Base-by-base conservation (phyloP, 2,797 vertebrate genomes). In the Sarcophilus harrisii region DNA sequence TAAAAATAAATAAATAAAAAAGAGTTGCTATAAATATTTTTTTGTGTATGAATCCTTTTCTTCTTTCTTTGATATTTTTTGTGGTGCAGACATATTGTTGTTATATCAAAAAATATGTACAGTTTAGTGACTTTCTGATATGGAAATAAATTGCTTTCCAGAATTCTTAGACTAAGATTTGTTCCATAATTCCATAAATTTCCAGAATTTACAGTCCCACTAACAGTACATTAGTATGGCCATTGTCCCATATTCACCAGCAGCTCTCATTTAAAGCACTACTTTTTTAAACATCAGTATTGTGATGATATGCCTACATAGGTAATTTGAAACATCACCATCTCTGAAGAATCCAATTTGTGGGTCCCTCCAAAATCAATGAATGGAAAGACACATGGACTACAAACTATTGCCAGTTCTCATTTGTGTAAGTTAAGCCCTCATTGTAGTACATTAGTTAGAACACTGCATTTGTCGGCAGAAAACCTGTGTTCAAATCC, bases 401-500 rank as follows among this genome's bases (percentile, higher is more conserved):
- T 73, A 38, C 5, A 73, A n/a, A 38, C 21, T 6, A 73, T 73
- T n/a, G 21, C n/a, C n/a, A 38, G 6, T 73, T 14, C 6, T n/a
- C 5, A 21, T 73, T n/a, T 18, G 32, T n/a, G 5, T 5, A 38
- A 73, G 14, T 73, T 5, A 73, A 73, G 32, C 32, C 66, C 4
- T 66, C 60, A 32, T 16, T 66, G 30, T 66, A 66, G 28, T 32
- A 32, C 32, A 32, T 66, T 66, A n/a, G 60, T 66, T 30, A 91
- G 38, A 93, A 57, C 4, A 29, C 6, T 93, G 59, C 38, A 57
- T 1, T 24, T 55, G 28, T 10, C 54, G 21, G 32, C 1, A 57
- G 90, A 29, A 81, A 16, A 90, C 8, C 90, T n/a, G 12, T 91
- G 52, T 95, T 94, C 49, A 94, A 92, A 94, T 93, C 24, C 66